Evolutionary conservation across 2,888 invertebrate species (phyloP), one percentile per base, ranked within the genome.

Genomic region (Cephus pygmeus): DNA sequence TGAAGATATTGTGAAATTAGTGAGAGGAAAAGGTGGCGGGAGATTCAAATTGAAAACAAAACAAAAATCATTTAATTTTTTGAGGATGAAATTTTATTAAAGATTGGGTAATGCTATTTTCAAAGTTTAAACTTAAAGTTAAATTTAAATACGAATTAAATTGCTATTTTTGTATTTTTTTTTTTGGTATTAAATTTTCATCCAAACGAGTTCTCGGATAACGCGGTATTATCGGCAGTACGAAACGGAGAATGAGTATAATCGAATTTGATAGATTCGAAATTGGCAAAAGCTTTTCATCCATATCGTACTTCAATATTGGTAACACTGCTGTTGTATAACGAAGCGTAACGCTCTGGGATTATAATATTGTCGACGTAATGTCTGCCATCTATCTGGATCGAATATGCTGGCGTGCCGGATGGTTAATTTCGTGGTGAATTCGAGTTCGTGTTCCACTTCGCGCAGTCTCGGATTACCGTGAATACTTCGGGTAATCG

Each of bases 281-380:
- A 56, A 56, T 56, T 56, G 56, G 56, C 56, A 56, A 56, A 23
- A 23, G 56, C 56, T 56, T 56, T 56, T 56, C 56, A 56, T 56
- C 56, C 56, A 23, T 56, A 56, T 23, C 23, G 56, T 23, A 23
- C 56, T 56, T 56, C 23, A 23, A 56, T 56, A 56, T 56, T 56
- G 56, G 56, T 56, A 56, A 56, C 56, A 23, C 56, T 23, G 56
- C 56, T 23, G 56, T 2, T 56, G 56, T 56, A 56, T 56, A 56
- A 56, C 56, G 56, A 56, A 56, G 56, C 56, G 23, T 56, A 56
- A 56, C 56, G 56, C 23, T 23, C 56, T 23, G 56, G 87, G 87
- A 87, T 87, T 87, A 87, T 87, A 88, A 87, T 86, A 84, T 84
- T 86, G 82, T 77, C 79, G 75, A 81, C 81, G 85, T 86, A 87